Conservation (phyloP, 2,797 vertebrate species). For the Coreius guichenoti region DNA sequence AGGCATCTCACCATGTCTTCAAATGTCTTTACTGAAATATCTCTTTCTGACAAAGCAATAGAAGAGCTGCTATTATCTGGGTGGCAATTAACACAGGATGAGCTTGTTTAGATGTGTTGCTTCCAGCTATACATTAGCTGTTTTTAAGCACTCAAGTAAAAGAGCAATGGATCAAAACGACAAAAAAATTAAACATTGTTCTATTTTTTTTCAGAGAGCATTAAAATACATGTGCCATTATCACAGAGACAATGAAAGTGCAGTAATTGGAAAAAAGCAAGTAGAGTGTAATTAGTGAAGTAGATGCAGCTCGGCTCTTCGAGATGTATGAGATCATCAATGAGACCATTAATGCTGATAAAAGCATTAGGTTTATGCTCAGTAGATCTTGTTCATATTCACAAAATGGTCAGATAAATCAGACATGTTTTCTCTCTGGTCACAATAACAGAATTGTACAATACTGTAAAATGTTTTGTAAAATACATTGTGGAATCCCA, state of each 20-base stretch:
- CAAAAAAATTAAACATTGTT: background rate
- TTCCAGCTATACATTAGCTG: background rate
- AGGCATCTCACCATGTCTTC: background rate
- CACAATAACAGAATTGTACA: background rate
- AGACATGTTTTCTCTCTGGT: background rate
- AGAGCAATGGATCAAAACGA: background rate
- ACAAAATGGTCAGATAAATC: background rate
- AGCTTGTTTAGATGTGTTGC: slow-evolving; percentile 22
- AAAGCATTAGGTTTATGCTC: slow-evolving; percentile 49
- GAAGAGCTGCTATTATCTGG: background rate
- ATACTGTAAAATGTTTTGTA: background rate
- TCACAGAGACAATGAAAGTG: slow-evolving; percentile 7
- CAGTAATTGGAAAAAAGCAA: slow-evolving; percentile 27
- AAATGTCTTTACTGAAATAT: slow-evolving; percentile 1
- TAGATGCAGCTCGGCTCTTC: slow-evolving; percentile 3
- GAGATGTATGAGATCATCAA: slow-evolving; percentile 50
- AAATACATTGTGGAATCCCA: background rate
- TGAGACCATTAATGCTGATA: slow-evolving; percentile 45
- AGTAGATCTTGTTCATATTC: background rate
- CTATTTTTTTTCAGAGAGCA: background rate
- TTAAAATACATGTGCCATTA: slow-evolving; percentile 4
- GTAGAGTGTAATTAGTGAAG: slow-evolving; percentile 23
- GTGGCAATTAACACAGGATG: slow-evolving; percentile 23
- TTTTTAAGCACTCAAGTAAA: background rate
- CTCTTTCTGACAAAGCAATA: background rate